These are phyloP conservation scores for Tenthredo scrophulariae DNA, from an alignment of 2,888 invertebrate genomes.

Conservation along the genomic window DNA sequence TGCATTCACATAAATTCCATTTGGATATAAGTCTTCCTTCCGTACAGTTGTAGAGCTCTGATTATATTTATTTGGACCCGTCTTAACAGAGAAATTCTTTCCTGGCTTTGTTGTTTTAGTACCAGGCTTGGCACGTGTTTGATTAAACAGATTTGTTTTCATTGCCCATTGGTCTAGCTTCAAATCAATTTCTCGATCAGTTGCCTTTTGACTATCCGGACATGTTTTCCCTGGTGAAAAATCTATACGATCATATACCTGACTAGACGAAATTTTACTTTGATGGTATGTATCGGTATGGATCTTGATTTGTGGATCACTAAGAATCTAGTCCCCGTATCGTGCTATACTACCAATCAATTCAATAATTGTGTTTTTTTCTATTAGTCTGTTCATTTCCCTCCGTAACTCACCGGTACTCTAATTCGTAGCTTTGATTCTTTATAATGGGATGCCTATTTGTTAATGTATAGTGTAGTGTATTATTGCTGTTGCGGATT, in stretches of 20 bases:
- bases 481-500: neutral
- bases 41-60: neutral
- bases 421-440: neutral
- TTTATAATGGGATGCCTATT: neutral
- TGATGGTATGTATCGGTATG: neutral
- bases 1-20: conserved; percentile 63
- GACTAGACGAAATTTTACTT: neutral
- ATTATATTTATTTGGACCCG: neutral
- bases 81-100: conserved; percentile 18
- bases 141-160: conserved; percentile 62
- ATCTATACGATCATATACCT: conserved; percentile 4
- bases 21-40: conserved; percentile 12
- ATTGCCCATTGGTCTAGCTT: conserved; percentile 65
- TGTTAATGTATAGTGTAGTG: neutral
- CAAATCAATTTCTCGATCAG: conserved; percentile 59
- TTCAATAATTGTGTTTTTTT: neutral
- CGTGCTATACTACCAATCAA: neutral
- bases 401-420: neutral
- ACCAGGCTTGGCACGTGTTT: conserved; percentile 32
- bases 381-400: neutral
- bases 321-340: neutral
- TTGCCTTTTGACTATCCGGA: conserved; percentile 57
- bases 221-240: conserved; percentile 27
- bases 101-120: conserved; percentile 3
- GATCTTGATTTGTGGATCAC: neutral